Conservation (phyloP, 2,888 invertebrate species). For the Strigamia transsilvanica region DNA sequence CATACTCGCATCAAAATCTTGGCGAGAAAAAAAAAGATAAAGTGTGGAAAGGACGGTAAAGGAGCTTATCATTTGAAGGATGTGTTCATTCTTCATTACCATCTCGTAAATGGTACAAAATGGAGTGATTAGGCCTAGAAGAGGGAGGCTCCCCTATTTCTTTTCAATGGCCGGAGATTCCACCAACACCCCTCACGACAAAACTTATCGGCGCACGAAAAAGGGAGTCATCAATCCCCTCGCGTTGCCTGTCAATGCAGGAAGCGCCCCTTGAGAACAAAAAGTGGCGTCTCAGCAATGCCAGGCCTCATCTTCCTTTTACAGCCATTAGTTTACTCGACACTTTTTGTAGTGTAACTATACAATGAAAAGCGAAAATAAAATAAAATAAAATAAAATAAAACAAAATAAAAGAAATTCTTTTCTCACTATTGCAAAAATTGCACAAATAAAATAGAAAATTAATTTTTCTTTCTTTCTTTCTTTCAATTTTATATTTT, state of each 20-base stretch:
- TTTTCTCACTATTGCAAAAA: no score
- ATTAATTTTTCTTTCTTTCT: neutral
- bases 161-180: conserved; percentile 42
- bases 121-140: conserved; percentile 51
- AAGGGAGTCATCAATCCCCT: conserved; percentile 41
- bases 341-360: neutral
- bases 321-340: conserved; percentile 18
- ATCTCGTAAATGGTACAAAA: conserved; percentile 52
- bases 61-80: conserved; percentile 33
- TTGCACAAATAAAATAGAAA: no score
- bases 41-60: conserved; percentile 29
- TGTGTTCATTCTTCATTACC: conserved; percentile 50
- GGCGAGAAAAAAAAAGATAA: conserved; percentile 27
- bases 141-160: conserved; percentile 29
- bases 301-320: conserved; percentile 5
- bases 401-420: neutral
- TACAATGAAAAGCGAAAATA: neutral
- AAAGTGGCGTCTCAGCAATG: conserved; percentile 38
- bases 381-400: neutral
- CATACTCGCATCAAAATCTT: conserved; percentile 6
- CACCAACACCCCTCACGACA: conserved; percentile 26
- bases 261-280: conserved; percentile 41
- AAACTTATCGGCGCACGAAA: conserved; percentile 39
- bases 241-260: conserved; percentile 34
- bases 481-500: neutral